Conservation (phyloP, 2,113 vertebrate genomes). For the Brevimyrus niger region DNA sequence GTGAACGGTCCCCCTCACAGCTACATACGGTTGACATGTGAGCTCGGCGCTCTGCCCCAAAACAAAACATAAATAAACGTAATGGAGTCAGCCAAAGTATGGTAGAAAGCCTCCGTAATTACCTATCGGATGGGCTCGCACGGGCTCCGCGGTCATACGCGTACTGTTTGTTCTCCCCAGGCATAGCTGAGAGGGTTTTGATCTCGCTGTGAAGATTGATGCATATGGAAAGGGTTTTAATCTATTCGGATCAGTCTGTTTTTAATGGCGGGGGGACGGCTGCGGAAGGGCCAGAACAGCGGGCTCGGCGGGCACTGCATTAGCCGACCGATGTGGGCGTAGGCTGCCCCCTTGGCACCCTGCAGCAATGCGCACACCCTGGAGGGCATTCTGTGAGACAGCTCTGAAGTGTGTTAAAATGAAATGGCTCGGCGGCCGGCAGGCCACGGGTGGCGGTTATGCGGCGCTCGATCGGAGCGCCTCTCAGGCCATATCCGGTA, state of each 20-base stretch:
- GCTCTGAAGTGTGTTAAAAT: slow-evolving; percentile 28
- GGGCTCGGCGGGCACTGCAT: slow-evolving; percentile 16
- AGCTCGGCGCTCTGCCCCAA: background rate
- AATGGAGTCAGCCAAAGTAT: slow-evolving; percentile 1
- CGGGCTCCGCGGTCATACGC: background rate
- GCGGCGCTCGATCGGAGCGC: background rate
- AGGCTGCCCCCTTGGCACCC: background rate
- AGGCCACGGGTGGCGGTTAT: slow-evolving; percentile 8
- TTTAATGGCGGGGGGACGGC: slow-evolving; percentile 32
- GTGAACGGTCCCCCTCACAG: too few species aligned
- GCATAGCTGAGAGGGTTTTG: slow-evolving; percentile 19
- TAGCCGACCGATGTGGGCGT: slow-evolving; percentile 13
- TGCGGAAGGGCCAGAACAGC: slow-evolving; percentile 27
- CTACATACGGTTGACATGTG: background rate
- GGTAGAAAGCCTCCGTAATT: background rate
- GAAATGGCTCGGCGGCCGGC: slow-evolving; percentile 12
- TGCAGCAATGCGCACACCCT: background rate
- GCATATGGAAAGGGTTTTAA: slow-evolving; percentile 34
- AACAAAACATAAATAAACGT: slow-evolving; percentile 7
- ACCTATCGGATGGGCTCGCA: slow-evolving; percentile 3
- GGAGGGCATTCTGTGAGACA: background rate
- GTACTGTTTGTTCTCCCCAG: slow-evolving; percentile 20
- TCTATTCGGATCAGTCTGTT: slow-evolving; percentile 26
- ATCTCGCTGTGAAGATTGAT: slow-evolving; percentile 31
- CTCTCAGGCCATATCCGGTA: background rate